Conservation (phyloP, 2,113 vertebrate genomes). For the Phoenicopterus ruber region DNA sequence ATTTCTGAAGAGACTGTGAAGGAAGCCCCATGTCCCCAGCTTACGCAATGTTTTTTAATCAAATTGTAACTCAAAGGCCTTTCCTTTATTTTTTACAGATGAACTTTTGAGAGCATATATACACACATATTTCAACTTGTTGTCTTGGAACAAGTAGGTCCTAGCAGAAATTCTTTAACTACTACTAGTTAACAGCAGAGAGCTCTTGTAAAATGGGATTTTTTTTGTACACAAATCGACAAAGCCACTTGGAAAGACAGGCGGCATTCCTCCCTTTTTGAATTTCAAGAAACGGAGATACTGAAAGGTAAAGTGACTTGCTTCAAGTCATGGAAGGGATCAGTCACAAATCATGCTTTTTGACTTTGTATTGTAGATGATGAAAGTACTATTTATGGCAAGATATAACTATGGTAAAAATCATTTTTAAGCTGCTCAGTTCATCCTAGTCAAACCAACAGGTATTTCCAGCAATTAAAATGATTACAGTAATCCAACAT, state of each 20-base stretch:
- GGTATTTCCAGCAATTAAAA: not conserved
- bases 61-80: not conserved
- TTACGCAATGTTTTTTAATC: not conserved
- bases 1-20: constrained; percentile 56
- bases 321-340: not conserved
- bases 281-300: not conserved
- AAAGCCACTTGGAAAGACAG: not conserved
- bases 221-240: not conserved
- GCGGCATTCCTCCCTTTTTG: not conserved
- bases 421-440: not conserved
- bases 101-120: not conserved
- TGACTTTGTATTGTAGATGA: not conserved
- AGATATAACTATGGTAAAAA: not conserved
- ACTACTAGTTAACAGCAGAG: not conserved
- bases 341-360: not conserved
- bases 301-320: not conserved
- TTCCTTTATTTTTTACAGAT: not conserved
- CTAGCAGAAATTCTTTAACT: not conserved
- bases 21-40: not conserved
- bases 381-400: not conserved
- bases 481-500: not conserved
- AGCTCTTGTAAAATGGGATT: not conserved
- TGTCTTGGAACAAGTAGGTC: not conserved
- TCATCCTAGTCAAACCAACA: not conserved
- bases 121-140: not conserved